A percentile compares a stretch with the other conserved stretches of the same genome.
These are phyloP conservation scores for Semotilus atromaculatus DNA, from an alignment of 2,797 vertebrate genomes.

Conservation along the genomic window DNA sequence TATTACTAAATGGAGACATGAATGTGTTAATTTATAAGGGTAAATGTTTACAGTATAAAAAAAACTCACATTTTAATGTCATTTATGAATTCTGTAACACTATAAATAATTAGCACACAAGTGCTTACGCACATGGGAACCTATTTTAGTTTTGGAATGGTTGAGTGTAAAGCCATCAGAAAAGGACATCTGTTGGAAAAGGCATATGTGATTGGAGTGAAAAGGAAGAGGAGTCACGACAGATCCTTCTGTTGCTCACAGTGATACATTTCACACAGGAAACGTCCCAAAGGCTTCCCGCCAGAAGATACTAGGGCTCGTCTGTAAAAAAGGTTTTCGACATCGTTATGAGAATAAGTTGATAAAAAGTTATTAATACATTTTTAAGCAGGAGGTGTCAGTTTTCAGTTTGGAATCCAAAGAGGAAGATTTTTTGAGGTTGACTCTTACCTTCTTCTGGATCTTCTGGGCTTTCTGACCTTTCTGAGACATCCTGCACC, in stretches of 20 bases:
- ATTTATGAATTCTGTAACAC: neutral
- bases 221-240: slow-evolving; percentile 11
- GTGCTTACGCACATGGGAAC: neutral
- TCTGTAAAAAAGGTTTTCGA: slow-evolving; percentile 36
- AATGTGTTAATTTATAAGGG: neutral
- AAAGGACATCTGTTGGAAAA: slow-evolving; percentile 45
- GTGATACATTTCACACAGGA: slow-evolving; percentile 34
- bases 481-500: slow-evolving; percentile 75
- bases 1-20: neutral
- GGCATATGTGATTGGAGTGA: slow-evolving; percentile 29
- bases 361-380: neutral
- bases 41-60: neutral
- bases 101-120: neutral
- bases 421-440: neutral
- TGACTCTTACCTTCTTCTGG: slow-evolving; percentile 6
- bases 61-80: neutral
- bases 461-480: slow-evolving; percentile 54
- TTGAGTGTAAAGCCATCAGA: slow-evolving; percentile 18
- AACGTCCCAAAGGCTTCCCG: slow-evolving; percentile 22
- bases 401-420: neutral
- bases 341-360: neutral
- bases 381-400: neutral
- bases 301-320: slow-evolving; percentile 36
- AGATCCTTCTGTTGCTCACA: slow-evolving; percentile 33
- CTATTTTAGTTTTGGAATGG: slow-evolving; percentile 12